phyloP scores from a whole-genome alignment of 2,797 vertebrate species.

The Schizothorax lantsangensis region DNA sequence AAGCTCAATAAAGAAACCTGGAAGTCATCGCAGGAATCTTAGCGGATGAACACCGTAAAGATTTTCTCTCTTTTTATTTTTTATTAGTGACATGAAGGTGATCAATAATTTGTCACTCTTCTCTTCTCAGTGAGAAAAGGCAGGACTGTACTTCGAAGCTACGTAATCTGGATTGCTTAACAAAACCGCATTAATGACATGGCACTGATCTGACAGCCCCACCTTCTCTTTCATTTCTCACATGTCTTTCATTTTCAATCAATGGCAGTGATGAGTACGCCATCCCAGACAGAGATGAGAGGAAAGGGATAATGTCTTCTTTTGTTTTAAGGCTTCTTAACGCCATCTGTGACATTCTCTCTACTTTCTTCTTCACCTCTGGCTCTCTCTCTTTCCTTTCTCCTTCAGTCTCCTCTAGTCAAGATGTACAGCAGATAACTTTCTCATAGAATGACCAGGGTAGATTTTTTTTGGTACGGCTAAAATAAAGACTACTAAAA shows the following conservation, averaged over 20 bases:
- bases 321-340: slow-evolving; percentile 84
- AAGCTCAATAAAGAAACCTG: slow-evolving; percentile 68
- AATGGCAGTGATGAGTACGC: slow-evolving; percentile 77
- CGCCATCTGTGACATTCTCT: slow-evolving; percentile 59
- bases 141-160: slow-evolving; percentile 79
- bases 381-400: slow-evolving; percentile 4
- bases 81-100: slow-evolving; percentile 63
- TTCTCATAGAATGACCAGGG: slow-evolving; percentile 48
- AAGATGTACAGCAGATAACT: slow-evolving; percentile 40
- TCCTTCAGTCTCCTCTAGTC: slow-evolving; percentile 34
- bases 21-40: slow-evolving; percentile 71
- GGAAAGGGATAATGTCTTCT: slow-evolving; percentile 78
- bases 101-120: slow-evolving; percentile 81
- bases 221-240: slow-evolving; percentile 78
- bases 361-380: slow-evolving; percentile 62
- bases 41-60: slow-evolving; percentile 65
- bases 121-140: slow-evolving; percentile 75
- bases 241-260: slow-evolving; percentile 84
- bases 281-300: slow-evolving; percentile 75
- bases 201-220: slow-evolving; percentile 75
- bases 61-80: slow-evolving; percentile 48
- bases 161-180: slow-evolving; percentile 80
- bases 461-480: neutral
- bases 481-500: neutral
- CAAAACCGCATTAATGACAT: slow-evolving; percentile 82